Conservation (phyloP, 2,888 invertebrate species). For the Stenolophus ochropezus region DNA sequence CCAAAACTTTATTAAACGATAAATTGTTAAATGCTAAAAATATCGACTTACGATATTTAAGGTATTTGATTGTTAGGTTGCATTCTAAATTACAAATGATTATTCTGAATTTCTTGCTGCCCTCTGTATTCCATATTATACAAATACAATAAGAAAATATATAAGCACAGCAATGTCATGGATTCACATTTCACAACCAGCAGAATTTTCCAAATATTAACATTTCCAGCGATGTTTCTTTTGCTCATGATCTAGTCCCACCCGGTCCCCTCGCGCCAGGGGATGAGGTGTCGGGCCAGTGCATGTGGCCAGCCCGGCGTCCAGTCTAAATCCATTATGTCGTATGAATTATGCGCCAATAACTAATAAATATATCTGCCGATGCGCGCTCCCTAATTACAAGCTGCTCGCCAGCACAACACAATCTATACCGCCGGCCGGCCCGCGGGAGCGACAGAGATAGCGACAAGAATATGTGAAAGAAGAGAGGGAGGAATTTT, state of each 20-base stretch:
- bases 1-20: too few relatives aligned
- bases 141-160: too few relatives aligned
- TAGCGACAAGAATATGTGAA: neutral
- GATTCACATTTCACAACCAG: too few relatives aligned
- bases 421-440: neutral
- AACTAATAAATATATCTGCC: conserved; percentile 55
- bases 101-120: too few relatives aligned
- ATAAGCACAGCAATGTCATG: too few relatives aligned
- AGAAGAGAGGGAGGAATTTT: neutral
- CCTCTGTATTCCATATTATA: too few relatives aligned
- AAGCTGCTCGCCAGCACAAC: neutral
- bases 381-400: conserved; percentile 34
- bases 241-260: neutral
- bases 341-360: conserved; percentile 56
- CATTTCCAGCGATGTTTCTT: too few relatives aligned
- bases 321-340: conserved; percentile 54
- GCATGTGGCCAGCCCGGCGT: neutral
- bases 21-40: too few relatives aligned
- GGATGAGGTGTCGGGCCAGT: neutral
- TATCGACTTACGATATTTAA: too few relatives aligned
- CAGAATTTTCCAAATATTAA: too few relatives aligned
- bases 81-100: too few relatives aligned
- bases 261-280: neutral
- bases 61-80: too few relatives aligned
- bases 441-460: conserved; percentile 1